Evolutionary conservation across 2,113 vertebrate species (phyloP).

Genomic region (Nycticebus coucang): DNA sequence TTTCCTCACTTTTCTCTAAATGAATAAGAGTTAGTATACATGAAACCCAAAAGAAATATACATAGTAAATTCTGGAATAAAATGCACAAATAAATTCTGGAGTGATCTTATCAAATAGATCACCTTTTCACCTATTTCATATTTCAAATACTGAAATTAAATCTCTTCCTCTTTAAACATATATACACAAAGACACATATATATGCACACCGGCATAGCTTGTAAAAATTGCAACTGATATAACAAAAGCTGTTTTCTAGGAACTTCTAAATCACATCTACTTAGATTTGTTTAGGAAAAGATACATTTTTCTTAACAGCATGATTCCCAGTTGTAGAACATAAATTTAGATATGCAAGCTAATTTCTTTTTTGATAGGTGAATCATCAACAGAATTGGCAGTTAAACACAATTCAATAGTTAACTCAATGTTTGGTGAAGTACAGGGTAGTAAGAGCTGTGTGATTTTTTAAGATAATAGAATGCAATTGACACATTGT

Average conservation of each 20-base stretch:
- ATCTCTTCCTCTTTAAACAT: background rate
- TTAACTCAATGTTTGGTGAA: background rate
- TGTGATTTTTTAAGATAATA: background rate
- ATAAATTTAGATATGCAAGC: background rate
- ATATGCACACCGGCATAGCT: background rate
- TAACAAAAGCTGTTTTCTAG: background rate
- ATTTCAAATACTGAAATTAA: slow-evolving; percentile 11
- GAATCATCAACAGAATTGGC: background rate
- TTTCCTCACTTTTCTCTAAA: background rate
- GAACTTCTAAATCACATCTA: background rate
- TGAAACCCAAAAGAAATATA: background rate
- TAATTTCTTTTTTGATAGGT: slow-evolving; percentile 12
- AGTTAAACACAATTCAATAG: background rate
- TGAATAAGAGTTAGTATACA: fast-evolving
- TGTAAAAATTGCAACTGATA: background rate
- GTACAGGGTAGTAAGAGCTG: background rate
- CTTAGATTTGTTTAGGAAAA: slow-evolving; percentile 27
- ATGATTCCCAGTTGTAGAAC: background rate
- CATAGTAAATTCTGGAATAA: background rate
- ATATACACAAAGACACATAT: background rate
- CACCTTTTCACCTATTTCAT: background rate
- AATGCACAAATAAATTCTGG: slow-evolving; percentile 7
- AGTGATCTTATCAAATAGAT: background rate
- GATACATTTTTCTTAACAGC: background rate
- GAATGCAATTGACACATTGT: background rate